These are phyloP conservation scores for Cyprinodon diabolis DNA, from an alignment of 2,797 vertebrate species.

Conservation along the genomic window DNA sequence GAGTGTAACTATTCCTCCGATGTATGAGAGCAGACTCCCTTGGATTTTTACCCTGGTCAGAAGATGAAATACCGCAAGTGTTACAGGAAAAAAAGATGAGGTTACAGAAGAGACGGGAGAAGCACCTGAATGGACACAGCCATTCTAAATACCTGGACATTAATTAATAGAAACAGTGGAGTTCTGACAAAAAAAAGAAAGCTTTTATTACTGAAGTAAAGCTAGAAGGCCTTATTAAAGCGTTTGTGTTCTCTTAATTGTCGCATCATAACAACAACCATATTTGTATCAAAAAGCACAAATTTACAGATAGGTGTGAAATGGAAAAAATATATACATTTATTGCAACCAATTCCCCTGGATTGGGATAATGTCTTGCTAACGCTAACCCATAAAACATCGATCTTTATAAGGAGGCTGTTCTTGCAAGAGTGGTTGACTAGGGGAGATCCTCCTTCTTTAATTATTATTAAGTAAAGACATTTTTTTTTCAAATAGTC, in stretches of 20 bases:
- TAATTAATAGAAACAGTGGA: background rate
- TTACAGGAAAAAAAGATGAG: constrained; percentile 65
- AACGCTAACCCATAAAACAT: background rate
- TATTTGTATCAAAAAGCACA: background rate
- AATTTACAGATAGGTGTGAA: background rate
- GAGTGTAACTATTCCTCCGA: constrained; percentile 96
- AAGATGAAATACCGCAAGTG: constrained; percentile 74
- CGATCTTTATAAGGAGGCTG: background rate
- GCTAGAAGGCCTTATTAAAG: background rate
- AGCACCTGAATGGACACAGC: constrained; percentile 31
- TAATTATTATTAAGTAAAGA: too few species aligned
- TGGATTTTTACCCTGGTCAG: constrained; percentile 82
- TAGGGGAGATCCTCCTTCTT: too few species aligned
- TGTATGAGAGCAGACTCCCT: constrained; percentile 86
- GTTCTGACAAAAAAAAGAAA: constrained; percentile 11
- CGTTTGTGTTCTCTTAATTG: background rate
- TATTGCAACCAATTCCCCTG: background rate
- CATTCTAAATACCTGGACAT: constrained; percentile 13
- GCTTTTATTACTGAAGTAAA: background rate
- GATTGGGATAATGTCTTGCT: background rate
- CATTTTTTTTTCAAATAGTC: too few species aligned
- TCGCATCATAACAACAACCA: background rate
- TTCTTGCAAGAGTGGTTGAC: background rate
- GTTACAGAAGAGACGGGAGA: constrained; percentile 32
- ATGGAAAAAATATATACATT: background rate